A percentile compares a stretch with the other conserved stretches of the same genome.
phyloP scores from a whole-genome alignment of 1,140 invertebrate species.

The Leptoteleia sp. region DNA sequence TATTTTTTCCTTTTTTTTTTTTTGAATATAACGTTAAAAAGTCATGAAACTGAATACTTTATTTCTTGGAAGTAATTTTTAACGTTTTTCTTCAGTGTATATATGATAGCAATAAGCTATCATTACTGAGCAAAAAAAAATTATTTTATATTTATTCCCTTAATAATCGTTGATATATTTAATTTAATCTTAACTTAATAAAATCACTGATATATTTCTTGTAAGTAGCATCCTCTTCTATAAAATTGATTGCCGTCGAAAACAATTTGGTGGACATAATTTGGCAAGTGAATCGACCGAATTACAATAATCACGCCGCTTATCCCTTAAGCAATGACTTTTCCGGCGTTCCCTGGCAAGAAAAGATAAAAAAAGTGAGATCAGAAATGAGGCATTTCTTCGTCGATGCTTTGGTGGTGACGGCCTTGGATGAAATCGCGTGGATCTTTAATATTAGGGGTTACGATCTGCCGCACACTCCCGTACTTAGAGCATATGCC shows the following conservation, averaged over 20 bases:
- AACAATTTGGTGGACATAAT: constrained; percentile 90
- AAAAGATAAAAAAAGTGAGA: constrained; percentile 87
- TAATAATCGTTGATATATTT: no score
- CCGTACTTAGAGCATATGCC: constrained; percentile 90
- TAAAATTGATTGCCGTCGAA: constrained; percentile 19
- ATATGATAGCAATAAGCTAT: no score
- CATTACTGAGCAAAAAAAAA: no score
- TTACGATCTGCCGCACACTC: constrained; percentile 92
- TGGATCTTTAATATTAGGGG: constrained; percentile 98
- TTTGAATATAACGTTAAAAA: no score
- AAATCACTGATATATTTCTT: no score
- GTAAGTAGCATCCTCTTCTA: constrained; percentile 23
- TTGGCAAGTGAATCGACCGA: constrained; percentile 86
- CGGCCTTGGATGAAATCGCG: constrained; percentile 94
- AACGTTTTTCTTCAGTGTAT: no score
- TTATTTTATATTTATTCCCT: no score
- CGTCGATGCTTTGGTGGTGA: constrained; percentile 91
- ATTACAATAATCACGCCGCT: constrained; percentile 79
- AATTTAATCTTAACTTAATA: no score
- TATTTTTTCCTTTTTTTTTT: no score
- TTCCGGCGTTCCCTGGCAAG: constrained; percentile 86
- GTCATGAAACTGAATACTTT: no score
- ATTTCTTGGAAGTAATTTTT: no score
- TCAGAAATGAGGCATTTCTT: constrained; percentile 84
- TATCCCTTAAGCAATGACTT: constrained; percentile 82